Percentiles rank a stretch among this genome's conserved stretches.
phyloP scores from a whole-genome alignment of 2,113 vertebrate genomes.

The Eptesicus fuscus region DNA sequence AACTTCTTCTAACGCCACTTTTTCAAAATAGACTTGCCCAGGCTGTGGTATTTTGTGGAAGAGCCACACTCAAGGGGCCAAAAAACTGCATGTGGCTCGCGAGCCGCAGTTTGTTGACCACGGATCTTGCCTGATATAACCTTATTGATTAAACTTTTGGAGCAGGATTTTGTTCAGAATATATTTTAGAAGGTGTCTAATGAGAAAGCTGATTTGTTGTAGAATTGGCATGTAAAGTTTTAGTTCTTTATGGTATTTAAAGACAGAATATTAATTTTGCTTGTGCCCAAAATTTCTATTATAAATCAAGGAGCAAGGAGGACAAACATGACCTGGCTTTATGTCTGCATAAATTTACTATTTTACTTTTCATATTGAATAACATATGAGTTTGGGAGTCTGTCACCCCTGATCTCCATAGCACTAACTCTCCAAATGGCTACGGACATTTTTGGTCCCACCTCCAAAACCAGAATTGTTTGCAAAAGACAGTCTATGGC shows the following conservation, averaged over 20 bases:
- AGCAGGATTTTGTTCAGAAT: neutral
- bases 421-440: neutral
- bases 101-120: too few species aligned
- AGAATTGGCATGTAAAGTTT: neutral
- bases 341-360: neutral
- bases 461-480: neutral
- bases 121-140: neutral
- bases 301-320: neutral
- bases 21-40: too few species aligned
- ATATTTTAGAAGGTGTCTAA: neutral
- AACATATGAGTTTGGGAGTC: neutral
- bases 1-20: too few species aligned
- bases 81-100: too few species aligned
- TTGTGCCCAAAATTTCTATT: constrained; percentile 1
- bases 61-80: too few species aligned
- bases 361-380: constrained; percentile 2
- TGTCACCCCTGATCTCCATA: neutral
- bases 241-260: neutral
- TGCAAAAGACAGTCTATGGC: neutral
- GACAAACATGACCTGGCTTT: neutral
- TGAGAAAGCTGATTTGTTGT: neutral
- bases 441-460: neutral
- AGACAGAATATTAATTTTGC: neutral
- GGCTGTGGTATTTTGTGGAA: too few species aligned
- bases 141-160: neutral